These are phyloP conservation scores for Patagioenas fasciata DNA, from an alignment of 2,113 vertebrate genomes.

Conservation along the genomic window DNA sequence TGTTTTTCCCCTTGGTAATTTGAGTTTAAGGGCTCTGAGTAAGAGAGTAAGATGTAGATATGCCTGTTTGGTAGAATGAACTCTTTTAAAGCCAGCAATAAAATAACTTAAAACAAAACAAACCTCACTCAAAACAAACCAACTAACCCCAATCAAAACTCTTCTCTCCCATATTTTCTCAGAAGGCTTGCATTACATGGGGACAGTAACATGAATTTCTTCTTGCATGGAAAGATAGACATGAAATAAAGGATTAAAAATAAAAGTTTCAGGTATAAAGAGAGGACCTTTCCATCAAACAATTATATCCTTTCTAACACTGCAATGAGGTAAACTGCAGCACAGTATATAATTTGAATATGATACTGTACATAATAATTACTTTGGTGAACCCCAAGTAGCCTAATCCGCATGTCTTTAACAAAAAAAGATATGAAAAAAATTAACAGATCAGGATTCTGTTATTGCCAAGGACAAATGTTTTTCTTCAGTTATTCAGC, in stretches of 20 bases:
- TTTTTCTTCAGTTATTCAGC: background rate
- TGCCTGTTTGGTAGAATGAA: background rate
- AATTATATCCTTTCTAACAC: background rate
- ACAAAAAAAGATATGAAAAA: background rate
- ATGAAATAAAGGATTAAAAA: slow-evolving; percentile 1
- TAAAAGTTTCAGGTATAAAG: background rate
- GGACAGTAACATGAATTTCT: background rate
- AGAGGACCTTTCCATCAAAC: background rate
- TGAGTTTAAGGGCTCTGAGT: background rate
- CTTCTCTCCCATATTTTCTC: background rate
- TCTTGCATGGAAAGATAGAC: background rate
- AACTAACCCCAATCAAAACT: too few relatives aligned
- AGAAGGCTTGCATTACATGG: background rate
- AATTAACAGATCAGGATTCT: background rate
- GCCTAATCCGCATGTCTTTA: background rate
- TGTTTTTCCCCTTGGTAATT: background rate
- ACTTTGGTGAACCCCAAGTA: background rate
- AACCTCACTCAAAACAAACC: too few relatives aligned
- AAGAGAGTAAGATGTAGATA: background rate
- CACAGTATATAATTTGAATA: background rate
- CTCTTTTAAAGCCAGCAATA: background rate
- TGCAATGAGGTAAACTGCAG: slow-evolving; percentile 23
- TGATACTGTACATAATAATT: background rate
- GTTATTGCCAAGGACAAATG: background rate
- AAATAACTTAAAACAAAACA: background rate